Percentiles rank a stretch among this genome's conserved stretches.
These are phyloP conservation scores for Drosophila murphyi DNA, from an alignment of 1,140 invertebrate species.

Conservation along the genomic window DNA sequence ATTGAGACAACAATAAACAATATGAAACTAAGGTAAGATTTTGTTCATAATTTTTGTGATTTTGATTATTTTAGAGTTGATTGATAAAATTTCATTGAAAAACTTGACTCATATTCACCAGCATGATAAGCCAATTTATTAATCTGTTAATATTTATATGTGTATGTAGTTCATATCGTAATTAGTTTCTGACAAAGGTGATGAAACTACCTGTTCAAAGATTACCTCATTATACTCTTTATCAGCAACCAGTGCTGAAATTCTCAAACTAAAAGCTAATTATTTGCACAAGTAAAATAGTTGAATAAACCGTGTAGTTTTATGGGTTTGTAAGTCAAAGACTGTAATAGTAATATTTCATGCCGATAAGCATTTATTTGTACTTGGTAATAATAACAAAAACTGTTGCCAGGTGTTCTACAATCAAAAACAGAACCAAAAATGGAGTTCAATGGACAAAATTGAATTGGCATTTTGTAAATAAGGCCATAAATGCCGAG, in stretches of 20 bases:
- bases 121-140: constrained; percentile 56
- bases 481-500: constrained; percentile 30
- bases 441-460: constrained; percentile 29
- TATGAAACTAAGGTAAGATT: constrained; percentile 68
- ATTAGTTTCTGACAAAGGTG: not conserved
- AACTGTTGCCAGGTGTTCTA: constrained; percentile 27
- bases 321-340: constrained; percentile 35
- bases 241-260: not conserved
- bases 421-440: not conserved
- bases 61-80: constrained; percentile 20
- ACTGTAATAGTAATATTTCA: not conserved
- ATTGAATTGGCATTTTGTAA: constrained; percentile 24
- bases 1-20: constrained; percentile 68
- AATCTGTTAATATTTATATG: constrained; percentile 11
- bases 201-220: not conserved
- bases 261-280: constrained; percentile 38
- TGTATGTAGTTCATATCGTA: constrained; percentile 19
- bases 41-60: not conserved
- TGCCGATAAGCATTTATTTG: not conserved
- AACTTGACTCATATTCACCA: constrained; percentile 5
- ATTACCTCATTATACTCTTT: not conserved
- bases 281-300: constrained; percentile 26
- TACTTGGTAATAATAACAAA: not conserved
- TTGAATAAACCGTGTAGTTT: constrained; percentile 59
- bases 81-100: not conserved